Conservation (phyloP, 35 echinoderm and acorn worm genomes). For the Eucidaris tribuloides region DNA sequence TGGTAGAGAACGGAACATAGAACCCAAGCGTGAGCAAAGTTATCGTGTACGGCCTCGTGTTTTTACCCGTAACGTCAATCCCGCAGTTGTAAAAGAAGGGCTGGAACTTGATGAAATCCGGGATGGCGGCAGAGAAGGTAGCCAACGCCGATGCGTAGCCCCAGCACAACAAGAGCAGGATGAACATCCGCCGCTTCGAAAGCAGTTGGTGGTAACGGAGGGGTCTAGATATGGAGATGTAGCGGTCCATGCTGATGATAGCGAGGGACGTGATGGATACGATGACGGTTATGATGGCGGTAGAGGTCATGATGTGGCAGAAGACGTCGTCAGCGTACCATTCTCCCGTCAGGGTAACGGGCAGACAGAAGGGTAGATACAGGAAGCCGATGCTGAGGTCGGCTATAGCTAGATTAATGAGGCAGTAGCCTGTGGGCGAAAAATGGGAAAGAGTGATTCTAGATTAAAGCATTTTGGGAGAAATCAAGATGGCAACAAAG, state of each 20-base stretch:
- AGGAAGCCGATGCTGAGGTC: constrained; percentile 10
- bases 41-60: not conserved
- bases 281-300: not conserved
- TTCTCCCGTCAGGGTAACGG: not conserved
- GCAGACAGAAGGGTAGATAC: constrained; percentile 9
- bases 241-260: constrained; percentile 17
- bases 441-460: too few relatives aligned
- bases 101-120: constrained; percentile 19
- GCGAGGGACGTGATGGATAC: not conserved
- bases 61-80: not conserved
- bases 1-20: not conserved
- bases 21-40: not conserved
- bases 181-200: not conserved
- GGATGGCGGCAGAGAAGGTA: not conserved
- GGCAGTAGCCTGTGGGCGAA: not conserved
- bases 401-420: constrained; percentile 18
- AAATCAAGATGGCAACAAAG: too few relatives aligned
- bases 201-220: constrained; percentile 21
- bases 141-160: not conserved
- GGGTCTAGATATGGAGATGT: constrained; percentile 26
- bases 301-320: not conserved
- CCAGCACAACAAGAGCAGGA: not conserved
- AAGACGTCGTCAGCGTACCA: not conserved
- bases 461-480: too few relatives aligned
- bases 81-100: not conserved